Conservation (phyloP, 2,888 invertebrate genomes). For the Alcis repandata region DNA sequence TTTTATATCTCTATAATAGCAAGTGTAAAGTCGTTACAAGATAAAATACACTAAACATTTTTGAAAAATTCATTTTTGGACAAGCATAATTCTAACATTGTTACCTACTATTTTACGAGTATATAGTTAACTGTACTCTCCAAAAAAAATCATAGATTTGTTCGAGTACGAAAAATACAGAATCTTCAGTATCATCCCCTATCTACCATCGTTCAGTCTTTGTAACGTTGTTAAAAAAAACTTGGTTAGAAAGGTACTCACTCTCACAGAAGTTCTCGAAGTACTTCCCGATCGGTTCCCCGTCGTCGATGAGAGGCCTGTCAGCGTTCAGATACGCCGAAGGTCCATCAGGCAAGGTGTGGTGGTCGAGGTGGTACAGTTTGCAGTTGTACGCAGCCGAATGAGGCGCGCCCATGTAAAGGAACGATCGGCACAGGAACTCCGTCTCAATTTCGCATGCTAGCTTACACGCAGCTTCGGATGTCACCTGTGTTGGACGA, state of each 20-base stretch:
- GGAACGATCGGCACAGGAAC: slow-evolving; percentile 95
- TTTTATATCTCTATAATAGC: slow-evolving; percentile 5
- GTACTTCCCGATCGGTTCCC: slow-evolving; percentile 95
- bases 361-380: slow-evolving; percentile 96
- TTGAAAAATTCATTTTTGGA: neutral
- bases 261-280: slow-evolving; percentile 97
- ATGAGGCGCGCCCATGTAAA: slow-evolving; percentile 92
- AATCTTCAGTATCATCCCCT: neutral
- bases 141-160: slow-evolving; percentile 4
- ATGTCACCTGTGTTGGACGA: slow-evolving; percentile 88
- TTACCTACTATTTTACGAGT: neutral
- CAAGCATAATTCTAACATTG: too few relatives aligned
- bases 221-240: neutral
- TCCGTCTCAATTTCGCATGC: slow-evolving; percentile 97
- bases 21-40: slow-evolving; percentile 14
- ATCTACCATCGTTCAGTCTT: too few relatives aligned
- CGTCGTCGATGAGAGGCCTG: slow-evolving; percentile 95
- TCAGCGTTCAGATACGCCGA: slow-evolving; percentile 96
- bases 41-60: neutral
- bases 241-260: slow-evolving; percentile 77
- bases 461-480: slow-evolving; percentile 94
- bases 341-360: slow-evolving; percentile 96
- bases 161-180: neutral
- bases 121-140: neutral
- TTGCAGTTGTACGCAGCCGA: slow-evolving; percentile 95